Percentiles rank a stretch among this genome's conserved stretches.
These are phyloP conservation scores for Gasterosteus nipponicus DNA, from an alignment of 2,113 vertebrate species.

Conservation along the genomic window DNA sequence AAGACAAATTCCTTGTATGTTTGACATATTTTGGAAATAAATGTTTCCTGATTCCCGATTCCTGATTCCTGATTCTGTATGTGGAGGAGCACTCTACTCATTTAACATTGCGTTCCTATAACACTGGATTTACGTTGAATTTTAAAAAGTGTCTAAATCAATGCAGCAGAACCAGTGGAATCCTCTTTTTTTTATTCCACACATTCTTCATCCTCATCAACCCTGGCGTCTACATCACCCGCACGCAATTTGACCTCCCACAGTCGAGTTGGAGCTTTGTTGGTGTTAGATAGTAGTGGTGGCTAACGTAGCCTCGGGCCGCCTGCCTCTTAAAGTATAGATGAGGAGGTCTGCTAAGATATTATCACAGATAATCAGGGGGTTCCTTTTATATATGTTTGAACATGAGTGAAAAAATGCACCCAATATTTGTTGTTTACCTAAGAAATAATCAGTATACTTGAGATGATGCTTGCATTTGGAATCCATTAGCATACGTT, in stretches of 20 bases:
- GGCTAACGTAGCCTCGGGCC: background rate
- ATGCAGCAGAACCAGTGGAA: no score
- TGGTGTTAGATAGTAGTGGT: background rate
- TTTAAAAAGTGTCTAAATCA: no score
- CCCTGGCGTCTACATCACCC: background rate
- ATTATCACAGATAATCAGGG: background rate
- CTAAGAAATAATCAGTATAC: background rate
- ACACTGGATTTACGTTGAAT: no score
- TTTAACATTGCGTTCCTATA: no score
- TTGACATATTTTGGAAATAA: no score
- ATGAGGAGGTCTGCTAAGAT: background rate
- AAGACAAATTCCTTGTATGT: no score
- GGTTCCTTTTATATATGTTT: background rate
- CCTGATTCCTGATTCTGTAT: no score
- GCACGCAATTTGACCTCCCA: no score
- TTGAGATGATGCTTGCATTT: background rate
- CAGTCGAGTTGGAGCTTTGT: background rate
- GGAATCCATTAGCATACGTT: background rate
- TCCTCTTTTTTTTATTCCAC: no score
- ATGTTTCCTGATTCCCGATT: no score
- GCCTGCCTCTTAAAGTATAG: background rate
- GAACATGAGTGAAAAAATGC: background rate
- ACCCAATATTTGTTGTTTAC: background rate
- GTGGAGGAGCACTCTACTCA: no score
- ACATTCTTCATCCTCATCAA: background rate